Evolutionary conservation across 1,140 invertebrate species (phyloP), one percentile per base, ranked within the genome.

Genomic region (Eulimnadia texana): DNA sequence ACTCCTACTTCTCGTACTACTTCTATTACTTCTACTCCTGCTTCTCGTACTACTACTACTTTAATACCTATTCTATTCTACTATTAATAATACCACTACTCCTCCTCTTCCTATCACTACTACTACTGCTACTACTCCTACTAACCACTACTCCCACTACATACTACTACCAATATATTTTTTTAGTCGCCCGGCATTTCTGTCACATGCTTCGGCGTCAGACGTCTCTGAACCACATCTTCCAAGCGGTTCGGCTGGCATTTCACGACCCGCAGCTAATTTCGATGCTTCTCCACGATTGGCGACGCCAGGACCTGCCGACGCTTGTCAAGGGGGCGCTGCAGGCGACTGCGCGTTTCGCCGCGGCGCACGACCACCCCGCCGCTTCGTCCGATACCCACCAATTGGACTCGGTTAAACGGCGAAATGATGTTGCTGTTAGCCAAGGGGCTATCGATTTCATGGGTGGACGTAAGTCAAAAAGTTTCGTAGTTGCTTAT

Each of bases 181-280:
- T 65, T 66, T 13, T 61, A 80, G 74, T 71, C 73, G 66, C 72
- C 65, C 64, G 73, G 70, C 62, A 74, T 50, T 77, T 82, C 67
- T 74, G 77, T 22, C 77, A 80, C 65, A 77, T 79, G 50, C 67
- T 83, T 27, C 68, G 77, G 3, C 70, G 81, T 27, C 79, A 80
- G 69, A 80, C 79, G 13, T 80, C 78, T 2, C 68, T 83, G 3
- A 80, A 80, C 65, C 81, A 83, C 68, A 68, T 83, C 66, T 78
- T 79, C 29, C 79, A 80, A 68, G 78, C 81, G 29, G 77, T 78
- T 6, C 68, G 78, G 20, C 77, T 78, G 63, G 77, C 81, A 16
- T 70, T 83, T 9, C 74, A 77, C 65, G 79, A 80, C 63, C 70
- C 74, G 19, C 75, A 78, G 61, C 75, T 80, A 66, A 78, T 79